These are phyloP conservation scores for Chlorops oryzae DNA, from an alignment of 1,140 invertebrate genomes.

Conservation along the genomic window DNA sequence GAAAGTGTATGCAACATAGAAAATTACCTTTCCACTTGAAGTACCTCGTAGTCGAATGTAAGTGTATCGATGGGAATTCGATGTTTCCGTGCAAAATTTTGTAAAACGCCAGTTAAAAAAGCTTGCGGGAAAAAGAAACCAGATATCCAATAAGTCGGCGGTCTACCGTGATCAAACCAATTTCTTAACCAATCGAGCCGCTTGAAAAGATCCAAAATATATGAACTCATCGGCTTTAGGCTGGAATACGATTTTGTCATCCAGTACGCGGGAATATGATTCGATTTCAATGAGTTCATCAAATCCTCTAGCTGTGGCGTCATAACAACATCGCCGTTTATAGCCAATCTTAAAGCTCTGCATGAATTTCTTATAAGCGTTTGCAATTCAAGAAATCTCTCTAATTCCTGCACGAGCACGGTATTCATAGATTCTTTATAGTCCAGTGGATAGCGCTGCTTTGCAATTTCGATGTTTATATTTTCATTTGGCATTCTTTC, in stretches of 20 bases:
- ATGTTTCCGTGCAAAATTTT: slow-evolving; percentile 85
- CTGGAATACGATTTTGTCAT: slow-evolving; percentile 80
- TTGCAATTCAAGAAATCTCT: slow-evolving; percentile 76
- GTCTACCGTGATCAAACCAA: slow-evolving; percentile 73
- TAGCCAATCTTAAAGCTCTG: slow-evolving; percentile 68
- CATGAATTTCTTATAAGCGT: slow-evolving; percentile 60
- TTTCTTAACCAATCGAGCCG: slow-evolving; percentile 68
- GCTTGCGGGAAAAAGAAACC: slow-evolving; percentile 94
- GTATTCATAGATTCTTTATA: slow-evolving; percentile 93
- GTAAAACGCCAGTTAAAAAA: slow-evolving; percentile 85
- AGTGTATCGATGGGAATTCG: slow-evolving; percentile 83
- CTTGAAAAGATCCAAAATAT: slow-evolving; percentile 77
- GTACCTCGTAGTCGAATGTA: slow-evolving; percentile 71
- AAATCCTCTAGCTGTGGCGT: slow-evolving; percentile 72
- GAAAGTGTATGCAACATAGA: too few relatives aligned
- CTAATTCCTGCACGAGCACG: slow-evolving; percentile 88
- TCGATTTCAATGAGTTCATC: slow-evolving; percentile 61
- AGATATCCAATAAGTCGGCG: slow-evolving; percentile 82
- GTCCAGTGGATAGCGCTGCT: slow-evolving; percentile 68
- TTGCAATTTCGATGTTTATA: slow-evolving; percentile 68
- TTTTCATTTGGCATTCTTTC: slow-evolving; percentile 61
- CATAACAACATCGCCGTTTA: slow-evolving; percentile 84
- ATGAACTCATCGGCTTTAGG: slow-evolving; percentile 79
- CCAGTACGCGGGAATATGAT: slow-evolving; percentile 76
- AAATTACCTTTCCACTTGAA: slow-evolving; percentile 49